Base-by-base conservation (phyloP, 2,797 vertebrate species). In the Lepus oiostolus region DNA sequence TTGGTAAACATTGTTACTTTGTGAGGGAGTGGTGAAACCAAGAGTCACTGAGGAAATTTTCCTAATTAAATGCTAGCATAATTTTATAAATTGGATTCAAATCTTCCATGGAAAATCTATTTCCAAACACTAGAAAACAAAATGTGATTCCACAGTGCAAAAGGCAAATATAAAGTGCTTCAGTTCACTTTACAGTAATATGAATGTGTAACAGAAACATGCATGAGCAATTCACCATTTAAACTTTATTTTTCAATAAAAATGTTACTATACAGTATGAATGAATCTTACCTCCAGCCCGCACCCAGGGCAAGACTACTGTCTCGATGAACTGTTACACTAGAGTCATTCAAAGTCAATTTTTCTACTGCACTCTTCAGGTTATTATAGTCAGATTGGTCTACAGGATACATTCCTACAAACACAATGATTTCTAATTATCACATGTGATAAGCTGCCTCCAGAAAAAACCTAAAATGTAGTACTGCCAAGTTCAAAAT, bases 301-400 rank as follows among this genome's bases (percentile, higher is more conserved):
- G 99, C 99, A 96, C 99, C 99, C 94, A 99, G 98, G 54, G 99
- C 99, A 96, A 99, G 96, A 89, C 99, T 99, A 97, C 98, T 99
- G 97, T 99, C 99, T 93, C 98, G 99, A 98, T 99, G 99, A 96
- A 99, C 98, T 1, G 98, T 98, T 95, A 99, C 99, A 95, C 99
- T 99, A 38, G 99, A 99, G 97, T 99, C 99, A 89, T 99, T 99
- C 94, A 99, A 97, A 17, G 99, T 99, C 97, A 99, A 98, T 81
- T 99, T 99, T 95, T 99, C 99, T 93, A 99, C 97, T 74, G 99
- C 99, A 85, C 99, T 99, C 96, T 99, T 99, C 77, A 99, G 98
- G 95, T 98, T 98, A 26, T 98, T 98, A 97, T 99, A 99, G 77
- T 99, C 99, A 21, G 99, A 99, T 81, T 99, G 99, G 98, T 99